Base-by-base conservation (phyloP, 2,113 vertebrate species). In the Urocitellus parryii region DNA sequence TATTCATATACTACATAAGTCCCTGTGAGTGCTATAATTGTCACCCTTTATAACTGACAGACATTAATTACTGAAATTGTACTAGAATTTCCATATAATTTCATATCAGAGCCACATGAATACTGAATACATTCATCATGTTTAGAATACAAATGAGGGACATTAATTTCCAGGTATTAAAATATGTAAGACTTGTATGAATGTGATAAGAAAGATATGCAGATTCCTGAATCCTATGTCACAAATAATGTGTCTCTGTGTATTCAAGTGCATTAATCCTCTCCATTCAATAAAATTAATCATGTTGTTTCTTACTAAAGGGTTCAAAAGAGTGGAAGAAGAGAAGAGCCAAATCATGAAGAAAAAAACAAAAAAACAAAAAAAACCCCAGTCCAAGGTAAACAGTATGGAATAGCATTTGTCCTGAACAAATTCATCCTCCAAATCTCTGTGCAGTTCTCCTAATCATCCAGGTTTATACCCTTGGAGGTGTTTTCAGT, bases 51-150 rank as follows among this genome's bases (percentile, higher is more conserved):
- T 96, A 97, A 97, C 61, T 96, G 95, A 56, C 95, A 96, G 97
- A n/a, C 84, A 95, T 97, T 97, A 98, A 97, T 96, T 96, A 93
- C 93, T 74, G 34, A 98, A 97, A 94, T 95, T 95, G 73, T 97
- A 90, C 86, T 82, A 97, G 82, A 96, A 97, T 97, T 97, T 96
- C 83, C 82, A 97, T 94, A 93, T 95, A 95, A 91, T 96, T 98
- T 98, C 91, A 34, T 76, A 95, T 78, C 90, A 87, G 63, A 94
- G 77, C n/a, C 67, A 96, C 89, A 95, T 95, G 97, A 97, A 98
- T 97, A 97, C 96, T 96, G 93, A 97, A 81, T 65, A 83, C 85
- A 94, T 91, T 96, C 53, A 95, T 94, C 86, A 93, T 88, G 87
- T 90, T 97, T 96, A 89, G 97, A 97, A 97, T 97, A 90, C 68